A percentile compares a stretch with the other conserved stretches of the same genome.
phyloP scores from a whole-genome alignment of 92 coral and sea anemone species.

The Zoanthus solanderi region DNA sequence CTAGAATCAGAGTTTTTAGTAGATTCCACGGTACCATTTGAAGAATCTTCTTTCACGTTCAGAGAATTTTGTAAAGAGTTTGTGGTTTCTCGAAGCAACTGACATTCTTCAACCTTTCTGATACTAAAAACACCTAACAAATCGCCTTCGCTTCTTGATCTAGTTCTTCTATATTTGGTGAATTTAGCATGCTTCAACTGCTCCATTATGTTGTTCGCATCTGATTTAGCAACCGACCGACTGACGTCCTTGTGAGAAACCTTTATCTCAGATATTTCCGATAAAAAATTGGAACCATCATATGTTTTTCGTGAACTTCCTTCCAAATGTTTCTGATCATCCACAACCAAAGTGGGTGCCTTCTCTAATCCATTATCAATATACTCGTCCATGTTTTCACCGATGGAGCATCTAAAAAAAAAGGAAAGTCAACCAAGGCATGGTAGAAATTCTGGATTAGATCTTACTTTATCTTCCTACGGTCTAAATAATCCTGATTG shows the following conservation, averaged over 20 bases:
- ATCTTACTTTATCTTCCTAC: no score
- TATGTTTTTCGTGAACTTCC: neutral
- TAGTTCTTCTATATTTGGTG: neutral
- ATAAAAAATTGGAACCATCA: neutral
- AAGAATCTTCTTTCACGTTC: neutral
- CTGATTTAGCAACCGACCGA: neutral
- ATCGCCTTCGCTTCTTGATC: constrained; percentile 31
- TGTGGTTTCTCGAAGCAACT: neutral
- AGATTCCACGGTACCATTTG: neutral
- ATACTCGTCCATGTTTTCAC: constrained; percentile 27
- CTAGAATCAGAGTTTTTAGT: neutral
- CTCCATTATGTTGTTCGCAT: neutral
- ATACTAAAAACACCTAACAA: neutral
- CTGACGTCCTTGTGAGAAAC: neutral
- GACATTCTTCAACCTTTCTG: neutral
- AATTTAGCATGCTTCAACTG: neutral
- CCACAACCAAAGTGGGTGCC: neutral
- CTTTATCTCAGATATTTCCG: neutral
- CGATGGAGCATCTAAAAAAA: constrained; percentile 1
- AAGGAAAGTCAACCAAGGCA: no score
- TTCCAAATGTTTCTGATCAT: neutral
- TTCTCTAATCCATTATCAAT: neutral
- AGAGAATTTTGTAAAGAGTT: neutral
- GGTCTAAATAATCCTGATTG: no score
- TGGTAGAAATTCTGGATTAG: no score